Conservation (phyloP, 2,888 invertebrate genomes). For the Dasypolia templi region DNA sequence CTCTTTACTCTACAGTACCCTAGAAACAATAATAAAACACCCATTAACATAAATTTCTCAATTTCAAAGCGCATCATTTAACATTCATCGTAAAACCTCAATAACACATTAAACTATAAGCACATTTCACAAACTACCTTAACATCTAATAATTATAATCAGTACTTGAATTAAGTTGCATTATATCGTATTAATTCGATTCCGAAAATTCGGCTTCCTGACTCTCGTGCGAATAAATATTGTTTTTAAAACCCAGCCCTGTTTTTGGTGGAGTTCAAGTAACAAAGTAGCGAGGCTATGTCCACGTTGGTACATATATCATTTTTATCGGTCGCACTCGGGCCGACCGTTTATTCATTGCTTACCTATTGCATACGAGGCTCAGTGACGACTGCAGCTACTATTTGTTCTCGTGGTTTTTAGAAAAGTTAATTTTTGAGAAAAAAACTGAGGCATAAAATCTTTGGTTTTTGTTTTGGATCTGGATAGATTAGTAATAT, state of each 20-base stretch:
- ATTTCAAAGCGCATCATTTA: neutral
- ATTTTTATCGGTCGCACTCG: conserved; percentile 90
- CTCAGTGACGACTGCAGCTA: conserved; percentile 78
- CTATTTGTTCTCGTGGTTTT: conserved; percentile 68
- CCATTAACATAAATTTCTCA: neutral
- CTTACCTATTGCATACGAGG: conserved; percentile 88
- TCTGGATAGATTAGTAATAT: neutral
- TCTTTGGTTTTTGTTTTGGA: neutral
- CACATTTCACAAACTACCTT: conserved; percentile 1
- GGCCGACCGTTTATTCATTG: conserved; percentile 88
- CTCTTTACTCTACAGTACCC: neutral
- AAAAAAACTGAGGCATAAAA: neutral
- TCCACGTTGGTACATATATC: conserved; percentile 88
- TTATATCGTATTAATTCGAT: conserved; percentile 21
- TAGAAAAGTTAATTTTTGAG: neutral
- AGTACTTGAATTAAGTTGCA: neutral
- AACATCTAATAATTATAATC: neutral
- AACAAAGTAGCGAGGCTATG: conserved; percentile 83
- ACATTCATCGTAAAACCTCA: neutral
- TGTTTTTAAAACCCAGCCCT: conserved; percentile 69
- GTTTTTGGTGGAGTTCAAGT: conserved; percentile 74
- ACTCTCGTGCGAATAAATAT: conserved; percentile 68
- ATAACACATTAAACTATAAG: conserved; percentile 4
- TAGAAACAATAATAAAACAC: neutral
- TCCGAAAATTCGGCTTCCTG: conserved; percentile 43